These are phyloP conservation scores for Danio jaintianensis DNA, from an alignment of 2,797 vertebrate genomes.

Conservation along the genomic window DNA sequence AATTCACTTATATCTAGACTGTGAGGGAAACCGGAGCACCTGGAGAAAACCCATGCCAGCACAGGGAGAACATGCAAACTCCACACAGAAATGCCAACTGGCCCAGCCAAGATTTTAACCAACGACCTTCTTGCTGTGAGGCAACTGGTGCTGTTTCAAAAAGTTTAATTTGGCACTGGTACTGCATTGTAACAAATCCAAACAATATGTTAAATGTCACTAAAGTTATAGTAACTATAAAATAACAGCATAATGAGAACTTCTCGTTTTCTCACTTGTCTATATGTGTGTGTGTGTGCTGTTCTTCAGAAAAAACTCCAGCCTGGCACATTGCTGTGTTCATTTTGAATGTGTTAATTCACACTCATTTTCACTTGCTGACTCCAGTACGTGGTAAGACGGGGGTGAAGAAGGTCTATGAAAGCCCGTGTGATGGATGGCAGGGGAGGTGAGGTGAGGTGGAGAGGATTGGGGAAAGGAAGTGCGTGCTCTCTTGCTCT, in stretches of 20 bases:
- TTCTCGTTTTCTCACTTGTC: conserved; percentile 14
- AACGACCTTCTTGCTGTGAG: too few species aligned
- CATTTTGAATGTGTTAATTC: conserved; percentile 50
- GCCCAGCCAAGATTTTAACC: too few species aligned
- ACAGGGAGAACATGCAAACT: too few species aligned
- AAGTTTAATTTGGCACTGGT: too few species aligned
- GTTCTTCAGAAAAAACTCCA: conserved; percentile 12
- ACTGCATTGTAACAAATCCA: too few species aligned
- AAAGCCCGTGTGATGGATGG: conserved; percentile 27
- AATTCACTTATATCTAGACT: too few species aligned
- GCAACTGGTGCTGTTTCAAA: too few species aligned
- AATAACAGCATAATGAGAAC: background rate
- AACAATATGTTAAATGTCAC: background rate
- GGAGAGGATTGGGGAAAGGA: conserved; percentile 7
- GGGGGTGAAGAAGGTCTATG: background rate
- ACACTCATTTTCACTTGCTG: conserved; percentile 57
- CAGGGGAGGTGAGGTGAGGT: conserved; percentile 32
- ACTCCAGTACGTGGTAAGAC: conserved; percentile 10
- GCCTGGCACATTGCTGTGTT: conserved; percentile 26
- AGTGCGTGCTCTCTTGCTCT: conserved; percentile 42
- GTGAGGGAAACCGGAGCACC: too few species aligned
- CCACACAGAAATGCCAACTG: too few species aligned
- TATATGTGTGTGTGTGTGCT: background rate
- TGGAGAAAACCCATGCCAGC: too few species aligned
- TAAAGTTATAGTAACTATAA: conserved; percentile 1